phyloP scores from a whole-genome alignment of 2,797 vertebrate species.

The Emydoidea blandingii region DNA sequence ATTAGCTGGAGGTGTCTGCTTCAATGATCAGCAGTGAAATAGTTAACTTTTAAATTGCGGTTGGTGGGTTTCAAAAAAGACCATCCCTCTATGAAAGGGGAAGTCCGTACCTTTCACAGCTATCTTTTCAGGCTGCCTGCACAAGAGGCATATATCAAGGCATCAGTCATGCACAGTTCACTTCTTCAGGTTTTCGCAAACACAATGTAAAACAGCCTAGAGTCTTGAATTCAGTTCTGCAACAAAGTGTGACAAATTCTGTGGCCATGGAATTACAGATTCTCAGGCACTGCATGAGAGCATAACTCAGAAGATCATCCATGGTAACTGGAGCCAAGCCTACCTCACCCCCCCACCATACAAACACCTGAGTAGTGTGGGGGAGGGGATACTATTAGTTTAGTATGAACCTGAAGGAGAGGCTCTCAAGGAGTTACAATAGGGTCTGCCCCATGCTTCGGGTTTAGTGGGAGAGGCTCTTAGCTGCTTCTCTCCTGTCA shows the following conservation, averaged over 20 bases:
- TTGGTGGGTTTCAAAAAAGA: conserved; percentile 31
- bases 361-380: neutral
- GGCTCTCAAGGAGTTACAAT: neutral
- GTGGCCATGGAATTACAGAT: conserved; percentile 27
- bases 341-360: neutral
- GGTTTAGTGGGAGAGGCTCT: neutral
- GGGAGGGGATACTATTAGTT: neutral
- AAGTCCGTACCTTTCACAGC: conserved; percentile 27
- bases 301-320: conserved; percentile 10
- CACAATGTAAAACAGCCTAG: conserved; percentile 47
- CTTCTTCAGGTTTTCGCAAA: conserved; percentile 44
- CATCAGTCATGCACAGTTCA: conserved; percentile 2
- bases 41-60: conserved; percentile 46
- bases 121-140: neutral
- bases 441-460: neutral
- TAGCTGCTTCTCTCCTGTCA: neutral
- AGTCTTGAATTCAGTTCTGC: conserved; percentile 32
- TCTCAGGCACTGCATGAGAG: neutral
- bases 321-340: neutral
- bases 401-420: neutral
- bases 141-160: conserved; percentile 66
- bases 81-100: conserved; percentile 28
- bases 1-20: conserved; percentile 37
- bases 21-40: conserved; percentile 23
- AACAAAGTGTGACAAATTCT: conserved; percentile 58